Evolutionary conservation across 1,140 invertebrate genomes (phyloP).

Genomic region (Kradibia gibbosae): DNA sequence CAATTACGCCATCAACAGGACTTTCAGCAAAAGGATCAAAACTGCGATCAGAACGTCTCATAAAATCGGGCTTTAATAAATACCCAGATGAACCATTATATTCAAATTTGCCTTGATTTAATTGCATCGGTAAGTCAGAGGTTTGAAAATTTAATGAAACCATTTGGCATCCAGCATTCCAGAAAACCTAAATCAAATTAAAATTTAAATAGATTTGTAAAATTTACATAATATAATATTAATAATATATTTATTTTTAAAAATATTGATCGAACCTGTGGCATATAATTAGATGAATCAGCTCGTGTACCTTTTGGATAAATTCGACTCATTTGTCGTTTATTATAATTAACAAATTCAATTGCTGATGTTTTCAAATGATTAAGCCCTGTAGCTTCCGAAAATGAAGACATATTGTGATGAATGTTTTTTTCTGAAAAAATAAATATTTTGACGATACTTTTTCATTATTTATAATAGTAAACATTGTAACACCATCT

Average conservation of each 20-base stretch:
- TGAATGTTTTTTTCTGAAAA: conserved; percentile 92
- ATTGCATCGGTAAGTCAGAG: conserved; percentile 98
- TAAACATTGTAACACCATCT: too few species aligned
- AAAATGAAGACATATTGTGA: conserved; percentile 99
- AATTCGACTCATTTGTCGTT: conserved; percentile 98
- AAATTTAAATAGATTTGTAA: not conserved
- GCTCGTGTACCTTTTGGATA: conserved; percentile 99
- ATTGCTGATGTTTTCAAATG: conserved; percentile 96
- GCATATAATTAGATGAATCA: conserved; percentile 99
- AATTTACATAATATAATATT: not conserved
- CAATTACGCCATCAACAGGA: conserved; percentile 99
- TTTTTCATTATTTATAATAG: not conserved
- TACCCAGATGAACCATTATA: conserved; percentile 98
- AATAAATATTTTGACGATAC: conserved; percentile 41
- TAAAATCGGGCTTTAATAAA: conserved; percentile 98
- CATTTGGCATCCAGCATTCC: conserved; percentile 97
- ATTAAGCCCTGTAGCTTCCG: conserved; percentile 95
- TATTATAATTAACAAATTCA: conserved; percentile 99
- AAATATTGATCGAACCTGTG: conserved; percentile 81
- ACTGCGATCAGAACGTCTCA: conserved; percentile 94
- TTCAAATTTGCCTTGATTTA: conserved; percentile 99
- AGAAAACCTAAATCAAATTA: conserved; percentile 80
- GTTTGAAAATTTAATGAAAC: conserved; percentile 99
- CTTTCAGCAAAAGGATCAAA: conserved; percentile 99
- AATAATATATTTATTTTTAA: not conserved